These are phyloP conservation scores for Pammene fasciana DNA, from an alignment of 2,888 invertebrate species.

Conservation along the genomic window DNA sequence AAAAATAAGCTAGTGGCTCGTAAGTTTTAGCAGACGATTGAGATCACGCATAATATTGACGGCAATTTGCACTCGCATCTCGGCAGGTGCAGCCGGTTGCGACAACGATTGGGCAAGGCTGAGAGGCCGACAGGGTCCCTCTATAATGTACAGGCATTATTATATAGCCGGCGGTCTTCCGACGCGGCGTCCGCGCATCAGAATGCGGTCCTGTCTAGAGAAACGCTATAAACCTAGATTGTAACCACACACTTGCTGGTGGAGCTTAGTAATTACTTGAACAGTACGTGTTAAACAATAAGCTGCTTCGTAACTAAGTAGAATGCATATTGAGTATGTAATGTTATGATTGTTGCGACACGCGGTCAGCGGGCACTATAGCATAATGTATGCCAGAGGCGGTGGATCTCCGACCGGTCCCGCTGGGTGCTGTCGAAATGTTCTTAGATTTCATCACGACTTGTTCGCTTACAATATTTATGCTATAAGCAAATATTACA, in stretches of 20 bases:
- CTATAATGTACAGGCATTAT: slow-evolving; percentile 27
- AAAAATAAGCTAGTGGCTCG: slow-evolving; percentile 10
- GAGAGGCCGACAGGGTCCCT: slow-evolving; percentile 30
- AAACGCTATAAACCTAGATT: slow-evolving; percentile 62
- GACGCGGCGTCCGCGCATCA: slow-evolving; percentile 3
- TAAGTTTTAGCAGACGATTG: slow-evolving; percentile 47
- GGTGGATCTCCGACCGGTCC: slow-evolving; percentile 61
- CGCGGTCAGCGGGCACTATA: slow-evolving; percentile 43
- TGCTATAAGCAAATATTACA: slow-evolving; percentile 34
- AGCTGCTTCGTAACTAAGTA: slow-evolving; percentile 34
- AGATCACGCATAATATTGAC: slow-evolving; percentile 55
- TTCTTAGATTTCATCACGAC: slow-evolving; percentile 56
- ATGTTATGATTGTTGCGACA: slow-evolving; percentile 53
- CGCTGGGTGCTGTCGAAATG: slow-evolving; percentile 56
- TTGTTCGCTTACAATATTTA: slow-evolving; percentile 51
- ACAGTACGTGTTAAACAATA: slow-evolving; percentile 55
- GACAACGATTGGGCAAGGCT: slow-evolving; percentile 77
- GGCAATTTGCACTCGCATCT: slow-evolving; percentile 74
- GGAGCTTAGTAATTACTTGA: slow-evolving; percentile 73
- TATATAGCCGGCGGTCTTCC: slow-evolving; percentile 27
- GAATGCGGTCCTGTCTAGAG: slow-evolving; percentile 25
- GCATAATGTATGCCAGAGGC: slow-evolving; percentile 51
- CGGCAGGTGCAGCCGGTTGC: slow-evolving; percentile 80
- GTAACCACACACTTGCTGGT: slow-evolving; percentile 72
- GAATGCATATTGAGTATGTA: slow-evolving; percentile 34